A percentile compares a stretch with the other conserved stretches of the same genome.
These are phyloP conservation scores for Buphagus erythrorhynchus DNA, from an alignment of 2,797 vertebrate genomes.

Conservation along the genomic window DNA sequence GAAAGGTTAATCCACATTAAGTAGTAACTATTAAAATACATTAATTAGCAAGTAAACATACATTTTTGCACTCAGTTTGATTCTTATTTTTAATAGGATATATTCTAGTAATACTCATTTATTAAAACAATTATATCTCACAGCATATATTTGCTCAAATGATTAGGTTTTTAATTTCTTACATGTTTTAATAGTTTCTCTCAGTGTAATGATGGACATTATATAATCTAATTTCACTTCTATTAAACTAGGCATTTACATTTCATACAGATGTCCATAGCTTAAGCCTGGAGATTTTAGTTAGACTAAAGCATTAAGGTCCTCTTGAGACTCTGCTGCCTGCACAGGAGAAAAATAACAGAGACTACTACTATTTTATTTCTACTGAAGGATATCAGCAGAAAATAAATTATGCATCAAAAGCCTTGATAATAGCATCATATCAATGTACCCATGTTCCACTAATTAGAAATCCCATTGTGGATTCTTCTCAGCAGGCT, in stretches of 20 bases:
- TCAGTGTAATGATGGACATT: neutral
- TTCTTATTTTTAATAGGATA: conserved; percentile 5
- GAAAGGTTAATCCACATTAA: conserved; percentile 1
- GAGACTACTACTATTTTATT: neutral
- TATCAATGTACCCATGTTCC: neutral
- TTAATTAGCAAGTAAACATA: conserved; percentile 36
- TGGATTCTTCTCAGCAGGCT: neutral
- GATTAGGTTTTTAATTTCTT: conserved; percentile 4
- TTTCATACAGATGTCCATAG: conserved; percentile 1
- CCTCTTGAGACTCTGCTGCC: neutral
- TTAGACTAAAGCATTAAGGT: neutral
- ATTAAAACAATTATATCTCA: conserved; percentile 2
- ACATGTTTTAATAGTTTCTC: neutral
- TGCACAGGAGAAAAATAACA: neutral
- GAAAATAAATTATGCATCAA: neutral
- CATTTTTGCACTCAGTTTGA: neutral
- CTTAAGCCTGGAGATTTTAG: neutral
- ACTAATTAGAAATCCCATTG: neutral
- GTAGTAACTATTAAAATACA: neutral
- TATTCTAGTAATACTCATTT: neutral
- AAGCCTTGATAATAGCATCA: neutral
- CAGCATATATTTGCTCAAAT: conserved; percentile 17
- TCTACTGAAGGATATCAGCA: neutral
- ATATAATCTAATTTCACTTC: conserved; percentile 18
- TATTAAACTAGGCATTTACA: conserved; percentile 9